Evolutionary conservation across 2,113 vertebrate genomes (phyloP).

Genomic region (Xiphophorus couchianus): DNA sequence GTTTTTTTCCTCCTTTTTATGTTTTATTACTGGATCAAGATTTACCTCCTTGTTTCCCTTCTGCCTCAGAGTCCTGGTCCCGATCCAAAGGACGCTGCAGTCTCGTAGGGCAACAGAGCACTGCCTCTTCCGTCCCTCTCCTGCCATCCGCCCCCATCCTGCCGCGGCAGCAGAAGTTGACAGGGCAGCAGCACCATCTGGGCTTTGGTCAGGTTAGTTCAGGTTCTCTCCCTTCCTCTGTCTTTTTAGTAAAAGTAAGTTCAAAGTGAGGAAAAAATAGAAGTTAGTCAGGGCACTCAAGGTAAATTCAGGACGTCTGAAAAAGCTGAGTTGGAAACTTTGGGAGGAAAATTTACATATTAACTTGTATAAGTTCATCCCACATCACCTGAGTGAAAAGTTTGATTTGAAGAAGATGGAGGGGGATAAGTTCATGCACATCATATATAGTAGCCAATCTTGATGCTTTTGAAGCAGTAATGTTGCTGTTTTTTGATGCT

Average conservation of each 20-base stretch:
- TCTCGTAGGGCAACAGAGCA: conserved; percentile 82
- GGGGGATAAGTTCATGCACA: no score
- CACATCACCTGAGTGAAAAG: no score
- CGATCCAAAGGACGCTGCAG: conserved; percentile 88
- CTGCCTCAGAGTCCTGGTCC: conserved; percentile 84
- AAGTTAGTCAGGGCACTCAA: background rate
- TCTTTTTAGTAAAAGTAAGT: background rate
- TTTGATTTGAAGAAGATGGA: no score
- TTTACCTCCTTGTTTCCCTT: background rate
- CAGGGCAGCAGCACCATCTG: conserved; percentile 84
- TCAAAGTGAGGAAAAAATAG: background rate
- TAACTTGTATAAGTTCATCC: no score
- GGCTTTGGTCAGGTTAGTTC: conserved; percentile 89
- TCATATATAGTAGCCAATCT: no score
- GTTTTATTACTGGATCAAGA: conserved; percentile 1
- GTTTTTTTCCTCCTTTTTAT: background rate
- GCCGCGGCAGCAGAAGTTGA: conserved; percentile 85
- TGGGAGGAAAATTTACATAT: no score
- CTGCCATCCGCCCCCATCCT: conserved; percentile 81
- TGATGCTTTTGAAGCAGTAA: no score
- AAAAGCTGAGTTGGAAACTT: no score
- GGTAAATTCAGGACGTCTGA: no score
- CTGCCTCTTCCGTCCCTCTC: conserved; percentile 76
- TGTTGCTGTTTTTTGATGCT: no score
- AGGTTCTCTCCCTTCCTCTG: background rate